A percentile compares a stretch with the other conserved stretches of the same genome.
These are phyloP conservation scores for Gavia stellata DNA, from an alignment of 2,113 vertebrate genomes.

Conservation along the genomic window DNA sequence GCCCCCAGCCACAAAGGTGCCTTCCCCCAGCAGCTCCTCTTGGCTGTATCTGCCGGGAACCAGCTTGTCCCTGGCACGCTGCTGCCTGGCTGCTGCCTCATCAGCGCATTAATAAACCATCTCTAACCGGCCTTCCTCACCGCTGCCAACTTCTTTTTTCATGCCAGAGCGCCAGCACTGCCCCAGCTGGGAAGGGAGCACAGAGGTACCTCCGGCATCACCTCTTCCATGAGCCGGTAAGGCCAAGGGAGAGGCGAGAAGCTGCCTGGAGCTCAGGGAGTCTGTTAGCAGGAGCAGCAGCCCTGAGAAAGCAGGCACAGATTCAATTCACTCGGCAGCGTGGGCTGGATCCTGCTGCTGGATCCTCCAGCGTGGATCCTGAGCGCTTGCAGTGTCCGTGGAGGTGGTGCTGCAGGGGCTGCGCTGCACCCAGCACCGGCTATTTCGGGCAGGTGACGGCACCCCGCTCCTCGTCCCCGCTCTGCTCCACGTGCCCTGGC, in stretches of 20 bases:
- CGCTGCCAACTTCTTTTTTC: background rate
- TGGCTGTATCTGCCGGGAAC: background rate
- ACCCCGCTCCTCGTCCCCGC: background rate
- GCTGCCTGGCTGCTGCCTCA: background rate
- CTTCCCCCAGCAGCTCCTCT: background rate
- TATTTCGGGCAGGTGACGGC: background rate
- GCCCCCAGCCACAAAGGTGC: background rate
- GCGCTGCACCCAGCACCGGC: background rate
- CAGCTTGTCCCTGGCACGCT: background rate
- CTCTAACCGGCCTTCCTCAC: background rate
- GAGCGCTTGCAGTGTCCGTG: background rate
- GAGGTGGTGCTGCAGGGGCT: background rate
- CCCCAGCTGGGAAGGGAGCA: background rate
- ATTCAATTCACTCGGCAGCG: background rate
- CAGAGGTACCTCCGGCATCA: background rate
- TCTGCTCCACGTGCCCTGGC: background rate
- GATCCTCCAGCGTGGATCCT: background rate
- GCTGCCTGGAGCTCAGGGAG: background rate
- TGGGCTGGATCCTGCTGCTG: conserved; percentile 38
- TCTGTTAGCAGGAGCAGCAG: background rate
- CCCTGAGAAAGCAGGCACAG: background rate
- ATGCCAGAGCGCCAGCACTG: background rate
- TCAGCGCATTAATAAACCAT: background rate
- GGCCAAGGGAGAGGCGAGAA: background rate
- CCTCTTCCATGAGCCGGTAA: background rate